Base-by-base conservation (phyloP, 2,888 invertebrate species). In the Hipparchia semele region DNA sequence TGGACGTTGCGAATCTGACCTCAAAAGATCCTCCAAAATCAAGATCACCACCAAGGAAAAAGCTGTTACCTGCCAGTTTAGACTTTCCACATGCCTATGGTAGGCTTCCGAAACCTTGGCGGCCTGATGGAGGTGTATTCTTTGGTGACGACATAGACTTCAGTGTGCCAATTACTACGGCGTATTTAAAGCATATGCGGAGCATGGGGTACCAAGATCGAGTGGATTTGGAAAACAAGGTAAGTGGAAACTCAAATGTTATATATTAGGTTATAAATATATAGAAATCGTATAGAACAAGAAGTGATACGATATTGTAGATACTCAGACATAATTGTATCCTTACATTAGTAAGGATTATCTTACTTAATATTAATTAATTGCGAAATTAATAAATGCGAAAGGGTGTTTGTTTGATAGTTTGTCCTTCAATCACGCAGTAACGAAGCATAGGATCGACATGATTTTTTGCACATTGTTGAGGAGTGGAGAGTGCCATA, bases 161-260 rank as follows among this genome's bases (percentile, higher is more conserved):
- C 94, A 97, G 97, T 83, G 95, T 98, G 83, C 98, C 98, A 65
- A 98, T 98, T 80, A 98, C 98, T 66, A 98, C 98, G 70, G 97
- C 98, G 54, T 98, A 98, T 90, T 94, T 98, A 88, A 97, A 97
- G 87, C 96, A 97, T 84, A 97, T 97, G 94, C 94, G 97, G 86
- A 96, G 95, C 87, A 94, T 97, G 88, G 96, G 86, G 74, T 90
- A 85, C 73, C 91, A 90, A 77, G 92, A 92, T 23, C 83, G 88
- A 51, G 76, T 87, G 78, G 90, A 90, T 58, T 80, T 83, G 72
- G 90, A 91, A 49, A 88, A 80, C 78, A 92, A 93, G 93, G 93
- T 94, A 76, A 86, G 92, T 81, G 51, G 1, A 62, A n/a, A 39
- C 46, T 60, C 12, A 39, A 12, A 39, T 5, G 6, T 10, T 59